Conservation (phyloP, 64 coral and sea anemone genomes). For the Porites lutea region DNA sequence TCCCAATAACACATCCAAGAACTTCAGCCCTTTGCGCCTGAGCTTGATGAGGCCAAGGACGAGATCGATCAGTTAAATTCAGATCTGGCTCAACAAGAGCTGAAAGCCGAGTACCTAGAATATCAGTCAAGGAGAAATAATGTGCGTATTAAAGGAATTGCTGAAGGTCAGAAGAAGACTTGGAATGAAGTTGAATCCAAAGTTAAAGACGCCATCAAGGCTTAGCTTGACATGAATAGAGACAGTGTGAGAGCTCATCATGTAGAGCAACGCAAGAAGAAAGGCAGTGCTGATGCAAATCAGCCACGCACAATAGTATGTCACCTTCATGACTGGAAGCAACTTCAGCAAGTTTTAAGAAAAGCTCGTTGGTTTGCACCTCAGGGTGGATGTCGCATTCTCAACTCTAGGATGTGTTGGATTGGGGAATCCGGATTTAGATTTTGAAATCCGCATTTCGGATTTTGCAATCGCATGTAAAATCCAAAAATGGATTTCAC, state of each 20-base stretch:
- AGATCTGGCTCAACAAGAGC: neutral
- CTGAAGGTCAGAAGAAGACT: slow-evolving; percentile 11
- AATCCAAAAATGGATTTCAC: too few relatives aligned
- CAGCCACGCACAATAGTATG: neutral
- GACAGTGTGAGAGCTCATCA: slow-evolving; percentile 1
- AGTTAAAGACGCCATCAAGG: slow-evolving; percentile 43
- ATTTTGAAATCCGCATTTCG: too few relatives aligned
- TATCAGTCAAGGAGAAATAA: slow-evolving; percentile 38
- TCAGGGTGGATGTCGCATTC: neutral
- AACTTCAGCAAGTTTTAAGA: neutral
- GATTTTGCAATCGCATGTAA: too few relatives aligned
- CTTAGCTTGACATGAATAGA: neutral
- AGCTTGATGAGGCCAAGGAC: neutral
- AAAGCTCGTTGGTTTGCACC: neutral
- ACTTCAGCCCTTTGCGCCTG: slow-evolving; percentile 17
- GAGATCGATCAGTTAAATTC: slow-evolving; percentile 13
- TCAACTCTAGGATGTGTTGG: neutral
- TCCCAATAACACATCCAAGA: slow-evolving; percentile 25
- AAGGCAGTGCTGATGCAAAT: neutral
- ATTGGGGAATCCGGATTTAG: too few relatives aligned
- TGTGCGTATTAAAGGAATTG: slow-evolving; percentile 41
- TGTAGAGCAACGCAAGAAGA: neutral
- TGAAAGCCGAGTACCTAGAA: slow-evolving; percentile 3
- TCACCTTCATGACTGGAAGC: slow-evolving; percentile 3
- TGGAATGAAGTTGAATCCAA: slow-evolving; percentile 38